Evolutionary conservation across 2,797 vertebrate genomes (phyloP), one percentile per base, ranked within the genome.

Genomic region (Gila robusta): DNA sequence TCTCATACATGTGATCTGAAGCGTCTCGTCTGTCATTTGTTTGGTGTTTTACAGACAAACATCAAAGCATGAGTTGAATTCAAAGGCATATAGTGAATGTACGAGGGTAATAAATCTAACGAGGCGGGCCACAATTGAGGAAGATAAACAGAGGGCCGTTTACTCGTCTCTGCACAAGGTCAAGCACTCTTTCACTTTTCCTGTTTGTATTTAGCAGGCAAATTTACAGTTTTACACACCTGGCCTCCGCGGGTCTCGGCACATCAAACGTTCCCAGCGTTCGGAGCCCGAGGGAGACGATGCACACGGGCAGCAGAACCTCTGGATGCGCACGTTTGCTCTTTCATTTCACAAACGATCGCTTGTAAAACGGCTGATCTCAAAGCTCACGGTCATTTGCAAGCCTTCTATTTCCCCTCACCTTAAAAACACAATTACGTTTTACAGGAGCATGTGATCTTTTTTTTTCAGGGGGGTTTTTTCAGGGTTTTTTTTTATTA

Each of bases 231-330:
- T 91, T 89, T 81, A 91, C 94, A 94, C 93, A 94, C 92, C 91
- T 93, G 89, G 90, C 91, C 88, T 92, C 91, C 82, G 87, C 90
- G 89, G 84, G 89, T 93, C 88, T 88, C 90, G 7, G 82, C 41
- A 93, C 93, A 94, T 95, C 93, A 94, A 94, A 94, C 92, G 93
- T 94, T 93, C 93, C 83, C 93, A 93, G 94, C 91, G 90, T 90
- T 49, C 78, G 0, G 37, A 89, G 87, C 76, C 88, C 90, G 79
- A 41, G 88, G 90, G 90, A 93, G 87, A 91, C 90, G 89, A 79
- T 81, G 90, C 89, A 71, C 85, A 28, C 14, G 83, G 88, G 89
- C 88, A 82, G 89, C 59, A 88, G 86, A 89, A 90, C 91, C 87
- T 92, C 88, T 91, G 92, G 12, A 32, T 1, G 14, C n/a, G 5